Percentiles rank a stretch among this genome's conserved stretches.
Conservation (phyloP, 2,888 invertebrate species). For the Xestia sexstrigata region DNA sequence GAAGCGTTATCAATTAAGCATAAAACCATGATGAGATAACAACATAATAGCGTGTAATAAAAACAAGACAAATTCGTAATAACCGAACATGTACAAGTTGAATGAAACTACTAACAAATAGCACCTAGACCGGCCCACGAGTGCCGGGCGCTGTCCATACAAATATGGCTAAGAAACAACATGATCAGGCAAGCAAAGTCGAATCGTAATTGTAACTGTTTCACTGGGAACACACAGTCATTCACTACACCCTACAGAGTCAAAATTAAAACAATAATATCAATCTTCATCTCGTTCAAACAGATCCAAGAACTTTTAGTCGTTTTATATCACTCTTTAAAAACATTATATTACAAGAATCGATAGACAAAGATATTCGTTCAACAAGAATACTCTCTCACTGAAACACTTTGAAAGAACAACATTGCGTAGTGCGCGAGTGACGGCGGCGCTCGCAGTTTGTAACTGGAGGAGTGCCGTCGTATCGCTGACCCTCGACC, state of each 20-base stretch:
- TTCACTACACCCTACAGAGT: conserved; percentile 72
- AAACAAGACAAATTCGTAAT: conserved; percentile 49
- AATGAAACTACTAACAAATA: conserved; percentile 80
- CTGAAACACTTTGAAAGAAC: conserved; percentile 78
- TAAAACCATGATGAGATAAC: conserved; percentile 54
- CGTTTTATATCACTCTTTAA: conserved; percentile 83
- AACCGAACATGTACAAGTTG: conserved; percentile 63
- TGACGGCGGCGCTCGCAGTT: conserved; percentile 71
- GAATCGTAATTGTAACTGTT: conserved; percentile 72
- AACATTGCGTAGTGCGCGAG: conserved; percentile 71
- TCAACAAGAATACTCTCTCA: conserved; percentile 84
- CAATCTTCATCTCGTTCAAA: conserved; percentile 71
- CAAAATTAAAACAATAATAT: conserved; percentile 74
- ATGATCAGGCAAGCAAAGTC: conserved; percentile 82
- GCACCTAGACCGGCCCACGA: conserved; percentile 82
- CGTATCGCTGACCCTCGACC: conserved; percentile 61
- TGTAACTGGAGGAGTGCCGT: conserved; percentile 69
- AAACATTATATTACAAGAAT: conserved; percentile 83
- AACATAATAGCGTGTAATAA: conserved; percentile 53
- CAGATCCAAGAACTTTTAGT: conserved; percentile 75
- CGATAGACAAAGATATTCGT: conserved; percentile 80
- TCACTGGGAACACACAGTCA: conserved; percentile 72
- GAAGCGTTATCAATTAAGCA: conserved; percentile 57
- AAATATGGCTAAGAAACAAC: conserved; percentile 79
- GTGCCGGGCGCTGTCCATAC: conserved; percentile 69